Base-by-base conservation (phyloP, 2,888 invertebrate species). In the Cataglyphis cursor region DNA sequence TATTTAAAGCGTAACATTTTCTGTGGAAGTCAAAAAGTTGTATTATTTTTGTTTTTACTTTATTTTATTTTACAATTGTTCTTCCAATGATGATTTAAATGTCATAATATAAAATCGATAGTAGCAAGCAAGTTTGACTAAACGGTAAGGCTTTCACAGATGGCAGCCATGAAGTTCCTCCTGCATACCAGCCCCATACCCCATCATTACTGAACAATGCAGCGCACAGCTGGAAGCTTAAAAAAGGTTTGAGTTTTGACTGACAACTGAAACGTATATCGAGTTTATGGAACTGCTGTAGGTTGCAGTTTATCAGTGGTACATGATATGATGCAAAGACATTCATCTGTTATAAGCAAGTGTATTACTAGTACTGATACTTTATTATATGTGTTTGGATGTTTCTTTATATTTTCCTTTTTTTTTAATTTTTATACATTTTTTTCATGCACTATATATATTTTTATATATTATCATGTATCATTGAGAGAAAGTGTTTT, bases 101-200 rank as follows among this genome's bases (percentile, higher is more conserved):
- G 21, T 80, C 24, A 24, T 64, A 44, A 80, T 88, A 76, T 61
- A 80, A 76, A 87, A 83, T 85, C 84, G 86, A 81, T 84, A 84
- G 74, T 89, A 85, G 48, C 89, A 88, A 87, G 89, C 85, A 90
- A 92, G 87, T 90, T 92, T 90, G 90, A 94, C 93, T 94, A 94
- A 94, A 94, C 92, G 89, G 91, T 90, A 93, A 94, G 93, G 91
- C 92, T 93, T 94, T 93, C 94, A 90, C 94, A 94, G 94, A 94
- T 94, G 94, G 94, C 92, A 92, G 93, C 92, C 94, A 90, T 92
- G 93, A 95, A 90, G 94, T 94, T 90, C 90, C 93, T 92, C 90
- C 94, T 90, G 93, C 92, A 90, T 94, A 94, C 91, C 94, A 94
- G 93, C 93, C 90, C 93, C 95, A 90, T 90, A 94, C 91, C 91